A percentile compares a stretch with the other conserved stretches of the same genome.
Conservation (phyloP, 2,113 vertebrate species). For the Lepidothrix coronata region DNA sequence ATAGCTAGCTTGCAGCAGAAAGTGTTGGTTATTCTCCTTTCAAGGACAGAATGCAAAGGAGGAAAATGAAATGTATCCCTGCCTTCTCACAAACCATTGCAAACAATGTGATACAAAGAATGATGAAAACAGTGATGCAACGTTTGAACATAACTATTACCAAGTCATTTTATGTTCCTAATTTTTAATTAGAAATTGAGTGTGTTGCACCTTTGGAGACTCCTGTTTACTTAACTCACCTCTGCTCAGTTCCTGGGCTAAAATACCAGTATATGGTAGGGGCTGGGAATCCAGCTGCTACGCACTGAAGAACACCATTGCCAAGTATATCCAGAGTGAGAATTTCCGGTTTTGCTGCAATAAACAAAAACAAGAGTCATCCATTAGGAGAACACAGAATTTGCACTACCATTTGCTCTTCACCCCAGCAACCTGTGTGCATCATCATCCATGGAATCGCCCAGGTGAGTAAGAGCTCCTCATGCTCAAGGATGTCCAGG, state of each 20-base stretch:
- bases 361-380: neutral
- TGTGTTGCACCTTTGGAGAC: neutral
- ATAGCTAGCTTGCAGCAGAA: neutral
- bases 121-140: neutral
- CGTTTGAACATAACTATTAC: neutral
- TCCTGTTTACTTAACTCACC: conserved; percentile 74
- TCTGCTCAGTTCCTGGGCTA: conserved; percentile 84
- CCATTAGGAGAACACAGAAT: neutral
- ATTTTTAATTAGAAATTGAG: neutral
- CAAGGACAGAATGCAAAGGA: neutral
- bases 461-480: neutral
- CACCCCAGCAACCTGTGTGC: neutral
- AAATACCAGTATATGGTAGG: conserved; percentile 94
- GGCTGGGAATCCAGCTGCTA: conserved; percentile 89
- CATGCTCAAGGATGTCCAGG: neutral
- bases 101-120: neutral
- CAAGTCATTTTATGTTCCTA: neutral
- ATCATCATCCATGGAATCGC: neutral
- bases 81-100: neutral
- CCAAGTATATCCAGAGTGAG: conserved; percentile 82
- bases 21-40: conserved; percentile 6
- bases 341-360: conserved; percentile 91
- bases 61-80: neutral
- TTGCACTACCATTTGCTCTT: neutral
- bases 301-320: conserved; percentile 88